phyloP scores from a whole-genome alignment of 2,113 vertebrate species.

The Lichenostomus cassidix region DNA sequence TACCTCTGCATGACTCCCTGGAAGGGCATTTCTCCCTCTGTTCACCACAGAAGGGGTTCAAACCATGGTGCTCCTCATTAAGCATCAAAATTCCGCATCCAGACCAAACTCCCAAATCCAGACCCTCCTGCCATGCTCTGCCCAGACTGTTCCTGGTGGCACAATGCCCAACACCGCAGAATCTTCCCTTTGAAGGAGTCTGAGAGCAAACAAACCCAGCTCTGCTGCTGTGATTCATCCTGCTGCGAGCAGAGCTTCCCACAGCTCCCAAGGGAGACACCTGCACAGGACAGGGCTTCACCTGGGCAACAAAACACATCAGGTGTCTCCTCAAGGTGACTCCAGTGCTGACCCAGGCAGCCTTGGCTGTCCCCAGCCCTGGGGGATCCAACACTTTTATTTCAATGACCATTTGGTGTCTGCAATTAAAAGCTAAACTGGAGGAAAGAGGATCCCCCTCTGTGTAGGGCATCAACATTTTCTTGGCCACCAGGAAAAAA shows the following conservation, averaged over 20 bases:
- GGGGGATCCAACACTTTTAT: not conserved
- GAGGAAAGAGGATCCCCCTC: not conserved
- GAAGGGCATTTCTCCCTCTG: not conserved
- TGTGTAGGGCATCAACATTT: not conserved
- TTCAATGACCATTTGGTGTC: not conserved
- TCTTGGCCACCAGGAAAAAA: not conserved
- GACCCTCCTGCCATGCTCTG: not conserved
- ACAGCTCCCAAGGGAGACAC: not conserved
- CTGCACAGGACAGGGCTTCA: not conserved
- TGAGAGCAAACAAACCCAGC: not conserved
- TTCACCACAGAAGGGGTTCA: not conserved
- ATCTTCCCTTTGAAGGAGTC: not conserved
- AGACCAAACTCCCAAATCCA: not conserved
- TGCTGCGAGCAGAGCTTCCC: not conserved
- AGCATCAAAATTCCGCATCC: not conserved
- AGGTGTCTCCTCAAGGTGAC: not conserved
- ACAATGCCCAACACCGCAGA: not conserved
- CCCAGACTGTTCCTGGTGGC: not conserved
- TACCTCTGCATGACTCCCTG: rapidly evolving
- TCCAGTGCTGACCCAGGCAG: not conserved
- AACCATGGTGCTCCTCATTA: not conserved
- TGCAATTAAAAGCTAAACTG: not conserved
- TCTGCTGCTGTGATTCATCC: not conserved
- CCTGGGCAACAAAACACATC: not conserved
- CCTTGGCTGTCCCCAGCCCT: not conserved